Base-by-base conservation (phyloP, 2,888 invertebrate species). In the Antheraea assamensis region DNA sequence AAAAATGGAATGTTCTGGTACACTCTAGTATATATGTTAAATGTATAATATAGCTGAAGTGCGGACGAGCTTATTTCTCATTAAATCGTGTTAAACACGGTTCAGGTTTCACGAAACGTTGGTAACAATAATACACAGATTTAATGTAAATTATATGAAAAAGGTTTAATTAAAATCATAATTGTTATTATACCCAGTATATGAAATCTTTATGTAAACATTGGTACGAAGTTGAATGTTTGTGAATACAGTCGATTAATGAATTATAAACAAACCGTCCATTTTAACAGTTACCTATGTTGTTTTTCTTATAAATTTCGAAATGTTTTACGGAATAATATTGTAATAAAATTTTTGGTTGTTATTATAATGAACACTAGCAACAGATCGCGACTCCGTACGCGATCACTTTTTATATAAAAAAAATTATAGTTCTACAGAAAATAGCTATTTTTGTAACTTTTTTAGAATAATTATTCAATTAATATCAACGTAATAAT, bases 151-250 rank as follows among this genome's bases (percentile, higher is more conserved):
- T 70, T n/a, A 70, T 21, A 70, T 15, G 42, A 35, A 35, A 70
- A 35, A 24, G 35, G 21, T 24, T 64, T 61, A 5, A 27, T 27
- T 61, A 27, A 61, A 64, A 64, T 17, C 15, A 64, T 30, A 30
- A 64, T 30, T n/a, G n/a, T n/a, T 27, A 30, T 64, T 64, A 30
- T 64, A 64, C 27, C 27, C 61, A 30, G 61, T 64, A 30, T 15
- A 30, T 64, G 30, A 5, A 64, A 64, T 64, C 61, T 30, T 64
- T 64, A 64, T 27, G 61, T 64, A 64, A 64, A 64, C 61, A 30
- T 13, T 15, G 4, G 17, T 64, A 30, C 61, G 61, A 27, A 5
- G 30, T 30, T 30, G 15, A 27, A 2, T 64, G 27, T 30, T 27
- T 27, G 30, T 30, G 27, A 3, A 30, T 17, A 64, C 27, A 17